Evolutionary conservation across 1,140 invertebrate genomes (phyloP).

Genomic region (Chelonus insularis): DNA sequence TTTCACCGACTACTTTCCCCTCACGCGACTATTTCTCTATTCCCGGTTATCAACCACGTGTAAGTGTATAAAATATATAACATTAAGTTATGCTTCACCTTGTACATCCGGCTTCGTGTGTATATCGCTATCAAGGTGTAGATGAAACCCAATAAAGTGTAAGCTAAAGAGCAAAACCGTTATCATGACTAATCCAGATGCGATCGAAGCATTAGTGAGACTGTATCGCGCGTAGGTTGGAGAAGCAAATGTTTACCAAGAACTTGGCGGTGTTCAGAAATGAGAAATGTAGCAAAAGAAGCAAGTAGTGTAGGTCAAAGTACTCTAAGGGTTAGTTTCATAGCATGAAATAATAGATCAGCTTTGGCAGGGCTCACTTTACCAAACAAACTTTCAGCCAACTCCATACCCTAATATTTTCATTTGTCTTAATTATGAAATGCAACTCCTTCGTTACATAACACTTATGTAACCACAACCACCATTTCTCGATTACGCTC

Average conservation of each 20-base stretch:
- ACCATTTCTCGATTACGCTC: no score
- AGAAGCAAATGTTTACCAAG: slow-evolving; percentile 38
- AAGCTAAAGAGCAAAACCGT: slow-evolving; percentile 2
- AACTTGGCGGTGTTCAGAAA: slow-evolving; percentile 21
- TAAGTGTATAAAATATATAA: not conserved
- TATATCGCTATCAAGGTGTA: no score
- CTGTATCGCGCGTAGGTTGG: slow-evolving; percentile 30
- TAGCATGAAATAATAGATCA: no score
- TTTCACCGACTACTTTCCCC: not conserved
- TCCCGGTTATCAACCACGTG: not conserved
- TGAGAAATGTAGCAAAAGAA: slow-evolving; percentile 20
- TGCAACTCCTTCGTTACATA: not conserved
- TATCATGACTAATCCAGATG: slow-evolving; percentile 37
- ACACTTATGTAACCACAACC: not conserved
- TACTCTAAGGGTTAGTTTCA: not conserved
- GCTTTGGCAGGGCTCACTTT: not conserved
- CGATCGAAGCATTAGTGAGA: slow-evolving; percentile 34
- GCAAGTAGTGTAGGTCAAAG: not conserved
- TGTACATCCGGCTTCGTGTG: not conserved
- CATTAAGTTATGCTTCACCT: not conserved
- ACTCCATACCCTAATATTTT: slow-evolving; percentile 9
- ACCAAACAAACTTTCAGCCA: not conserved
- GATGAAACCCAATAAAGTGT: no score
- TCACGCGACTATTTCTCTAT: not conserved
- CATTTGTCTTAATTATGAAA: slow-evolving; percentile 19